These are phyloP conservation scores for Drosophila chauvacae DNA, from an alignment of 1,140 invertebrate genomes.

Conservation along the genomic window DNA sequence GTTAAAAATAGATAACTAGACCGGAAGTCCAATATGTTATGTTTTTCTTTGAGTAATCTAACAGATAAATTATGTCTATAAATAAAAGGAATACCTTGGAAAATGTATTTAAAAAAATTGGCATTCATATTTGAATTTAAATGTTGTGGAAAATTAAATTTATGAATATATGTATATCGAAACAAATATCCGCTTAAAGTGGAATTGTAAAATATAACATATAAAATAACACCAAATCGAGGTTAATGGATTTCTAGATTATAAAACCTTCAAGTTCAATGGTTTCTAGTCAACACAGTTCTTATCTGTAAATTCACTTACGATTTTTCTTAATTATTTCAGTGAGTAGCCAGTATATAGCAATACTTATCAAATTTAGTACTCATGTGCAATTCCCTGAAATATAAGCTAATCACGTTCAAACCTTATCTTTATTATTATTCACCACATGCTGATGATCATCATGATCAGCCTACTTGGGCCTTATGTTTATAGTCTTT, in stretches of 20 bases:
- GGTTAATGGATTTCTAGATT: constrained; percentile 7
- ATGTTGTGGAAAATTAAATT: background rate
- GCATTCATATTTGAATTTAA: background rate
- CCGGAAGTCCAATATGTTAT: constrained; percentile 10
- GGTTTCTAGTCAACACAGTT: constrained; percentile 7
- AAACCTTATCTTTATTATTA: background rate
- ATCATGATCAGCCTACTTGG: background rate
- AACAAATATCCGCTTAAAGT: too few species aligned
- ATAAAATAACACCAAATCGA: background rate
- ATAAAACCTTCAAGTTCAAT: constrained; percentile 38
- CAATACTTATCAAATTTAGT: background rate
- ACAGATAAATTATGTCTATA: constrained; percentile 8
- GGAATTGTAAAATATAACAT: background rate
- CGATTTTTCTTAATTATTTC: background rate
- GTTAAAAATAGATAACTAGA: constrained; percentile 15
- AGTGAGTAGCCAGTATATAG: background rate
- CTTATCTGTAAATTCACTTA: constrained; percentile 11
- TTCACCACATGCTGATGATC: background rate
- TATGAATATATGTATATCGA: background rate
- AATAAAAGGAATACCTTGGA: background rate
- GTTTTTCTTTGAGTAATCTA: constrained; percentile 1
- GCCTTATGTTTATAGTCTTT: background rate
- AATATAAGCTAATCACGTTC: constrained; percentile 2
- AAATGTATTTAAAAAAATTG: background rate
- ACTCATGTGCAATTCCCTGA: constrained; percentile 3